Conservation (phyloP, 64 coral and sea anemone species). For the Stichodactyla helianthus region DNA sequence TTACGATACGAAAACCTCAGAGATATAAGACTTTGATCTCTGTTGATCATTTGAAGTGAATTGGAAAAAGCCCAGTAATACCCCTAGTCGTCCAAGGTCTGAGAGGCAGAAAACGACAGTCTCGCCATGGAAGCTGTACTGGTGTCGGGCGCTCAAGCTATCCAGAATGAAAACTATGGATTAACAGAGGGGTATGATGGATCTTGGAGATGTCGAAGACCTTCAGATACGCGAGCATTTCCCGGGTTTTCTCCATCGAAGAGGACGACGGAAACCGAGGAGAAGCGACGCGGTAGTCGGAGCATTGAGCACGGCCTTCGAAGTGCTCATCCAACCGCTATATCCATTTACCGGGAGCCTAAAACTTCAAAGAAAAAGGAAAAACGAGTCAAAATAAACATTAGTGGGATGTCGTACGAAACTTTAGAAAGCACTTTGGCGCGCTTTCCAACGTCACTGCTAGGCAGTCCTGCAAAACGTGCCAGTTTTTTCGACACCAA, state of each 20-base stretch:
- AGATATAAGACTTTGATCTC: neutral
- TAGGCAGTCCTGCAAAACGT: constrained; percentile 51
- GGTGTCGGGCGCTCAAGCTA: constrained; percentile 50
- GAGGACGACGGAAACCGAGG: constrained; percentile 1
- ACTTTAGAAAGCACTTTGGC: constrained; percentile 57
- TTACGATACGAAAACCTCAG: neutral
- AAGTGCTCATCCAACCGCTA: constrained; percentile 48
- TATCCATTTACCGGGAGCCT: constrained; percentile 23
- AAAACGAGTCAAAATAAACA: constrained; percentile 55
- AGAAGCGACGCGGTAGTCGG: constrained; percentile 10
- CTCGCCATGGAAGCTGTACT: constrained; percentile 46
- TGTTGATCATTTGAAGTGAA: neutral
- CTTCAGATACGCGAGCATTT: constrained; percentile 24
- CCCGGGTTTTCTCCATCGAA: constrained; percentile 21
- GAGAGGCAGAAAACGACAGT: neutral
- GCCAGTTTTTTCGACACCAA: constrained; percentile 49
- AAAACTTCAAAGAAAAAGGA: constrained; percentile 42
- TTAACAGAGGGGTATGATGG: constrained; percentile 30
- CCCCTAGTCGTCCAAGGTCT: neutral
- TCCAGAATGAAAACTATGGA: constrained; percentile 39
- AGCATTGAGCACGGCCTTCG: constrained; percentile 40
- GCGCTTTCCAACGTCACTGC: constrained; percentile 51
- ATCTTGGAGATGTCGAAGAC: constrained; percentile 33
- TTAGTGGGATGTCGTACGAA: constrained; percentile 65
- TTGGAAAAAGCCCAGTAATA: neutral